Evolutionary conservation across 1,140 invertebrate genomes (phyloP), one percentile per base, ranked within the genome.

Genomic region (Zophobas morio): DNA sequence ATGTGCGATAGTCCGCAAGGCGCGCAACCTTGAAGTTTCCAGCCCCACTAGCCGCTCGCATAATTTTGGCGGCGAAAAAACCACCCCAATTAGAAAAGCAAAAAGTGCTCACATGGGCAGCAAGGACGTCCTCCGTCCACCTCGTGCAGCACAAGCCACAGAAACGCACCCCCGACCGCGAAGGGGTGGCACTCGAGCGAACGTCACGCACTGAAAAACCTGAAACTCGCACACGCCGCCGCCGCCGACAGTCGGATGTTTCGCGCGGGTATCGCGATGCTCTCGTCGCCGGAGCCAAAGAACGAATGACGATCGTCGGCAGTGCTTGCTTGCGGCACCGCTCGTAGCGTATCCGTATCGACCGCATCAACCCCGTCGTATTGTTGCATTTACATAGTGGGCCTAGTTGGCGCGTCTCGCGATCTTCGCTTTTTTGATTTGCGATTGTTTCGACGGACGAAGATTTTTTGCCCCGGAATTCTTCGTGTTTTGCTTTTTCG

Each of bases 261-360:
- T 39, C 60, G 60, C 60, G 60, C 36, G 37, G 60, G 37, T 37
- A 66, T 66, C 60, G 60, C 60, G 60, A 66, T 66, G 60, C 60
- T 66, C 71, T 73, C 71, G 37, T 42, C 54, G 32, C 36, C 54
- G 71, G 71, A 73, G 71, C 71, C 71, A 73, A 73, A 51, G 40
- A 73, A 54, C 71, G 71, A 73, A 73, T 73, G 71, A 73, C 49
- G 71, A 73, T 49, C 4, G 71, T 53, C 71, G 54, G 6, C n/a
- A 73, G 49, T 56, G 42, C 71, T 73, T 73, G 71, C 71, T 73
- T 56, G 71, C 71, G 71, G 71, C 71, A 73, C 71, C 36, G 71
- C 71, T 73, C 71, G 71, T 73, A 56, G 71, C 71, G 71, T 73
- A 56, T 73, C 71, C 71, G 71, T 73, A 73, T 73, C 71, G 71